Evolutionary conservation across 2,797 vertebrate genomes (phyloP), one percentile per base, ranked within the genome.

Genomic region (Salmo trutta): DNA sequence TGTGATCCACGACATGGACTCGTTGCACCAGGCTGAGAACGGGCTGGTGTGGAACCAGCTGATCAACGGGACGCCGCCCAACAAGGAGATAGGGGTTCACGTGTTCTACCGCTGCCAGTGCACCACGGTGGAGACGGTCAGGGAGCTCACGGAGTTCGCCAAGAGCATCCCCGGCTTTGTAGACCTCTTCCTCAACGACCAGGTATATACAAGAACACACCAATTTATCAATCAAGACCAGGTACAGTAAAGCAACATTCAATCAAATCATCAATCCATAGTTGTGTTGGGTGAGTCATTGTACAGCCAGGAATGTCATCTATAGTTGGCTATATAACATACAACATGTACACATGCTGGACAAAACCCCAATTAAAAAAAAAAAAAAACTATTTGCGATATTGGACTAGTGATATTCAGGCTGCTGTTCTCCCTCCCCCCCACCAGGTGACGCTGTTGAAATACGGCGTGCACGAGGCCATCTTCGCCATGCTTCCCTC

Each of bases 401-500:
- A 3, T 47, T 6, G 6, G 12, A 27, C 64, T 36, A 66, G 64
- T 66, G 12, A 21, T 24, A 66, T 29, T 21, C 12, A 21, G n/a
- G 12, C 47, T 29, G 47, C 19, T 1, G 16, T 29, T 29, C 64
- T 16, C 47, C 16, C 24, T 56, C 14, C 16, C 1, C 71, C 1
- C 75, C 70, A 17, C 54, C 67, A 87, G 85, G 95, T 96, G 90
- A 96, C 95, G 17, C 91, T 96, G 64, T 91, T 96, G 81, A 96
- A 96, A 82, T 96, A 96, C 0, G 95, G 96, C 0, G 95, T 96
- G 75, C 94, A 96, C 0, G 96, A 96, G 84, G 94, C 96, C 79
- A 96, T 96, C 88, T 96, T 96, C 0, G 94, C 95, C 88, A 96
- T 96, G 96, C 90, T 96, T 85, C 95, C 96, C 76, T 96, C 96